A percentile compares a stretch with the other conserved stretches of the same genome.
Conservation (phyloP, 2,797 vertebrate species). For the Chelidonichthys spinosus region DNA sequence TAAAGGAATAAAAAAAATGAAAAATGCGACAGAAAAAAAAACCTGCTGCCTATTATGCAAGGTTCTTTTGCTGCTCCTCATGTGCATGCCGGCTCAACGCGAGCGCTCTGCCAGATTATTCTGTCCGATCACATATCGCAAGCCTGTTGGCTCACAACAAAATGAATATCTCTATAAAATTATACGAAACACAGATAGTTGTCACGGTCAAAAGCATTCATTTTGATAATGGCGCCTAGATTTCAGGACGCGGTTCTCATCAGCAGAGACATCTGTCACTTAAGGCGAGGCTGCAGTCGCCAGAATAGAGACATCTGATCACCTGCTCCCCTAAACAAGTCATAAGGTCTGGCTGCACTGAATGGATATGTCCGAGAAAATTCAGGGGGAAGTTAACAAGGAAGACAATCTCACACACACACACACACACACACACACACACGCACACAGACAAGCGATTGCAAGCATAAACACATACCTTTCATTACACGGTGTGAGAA, state of each 20-base stretch:
- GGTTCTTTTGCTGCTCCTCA: slow-evolving; percentile 17
- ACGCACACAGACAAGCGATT: too few relatives aligned
- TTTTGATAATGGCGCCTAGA: slow-evolving; percentile 21
- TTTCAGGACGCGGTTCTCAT: slow-evolving; percentile 16
- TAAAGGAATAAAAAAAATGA: slow-evolving; percentile 40
- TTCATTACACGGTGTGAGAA: slow-evolving; percentile 63
- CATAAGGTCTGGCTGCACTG: slow-evolving; percentile 46
- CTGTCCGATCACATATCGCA: slow-evolving; percentile 12
- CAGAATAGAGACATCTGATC: slow-evolving; percentile 28
- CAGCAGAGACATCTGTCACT: slow-evolving; percentile 39
- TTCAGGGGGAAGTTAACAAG: slow-evolving; percentile 55
- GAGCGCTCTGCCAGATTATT: slow-evolving; percentile 5
- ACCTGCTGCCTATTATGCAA: slow-evolving; percentile 20
- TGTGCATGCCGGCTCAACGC: slow-evolving; percentile 5
- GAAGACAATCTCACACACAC: slow-evolving; percentile 44
- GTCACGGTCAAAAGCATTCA: slow-evolving; percentile 23
- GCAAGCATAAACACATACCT: slow-evolving; percentile 37
- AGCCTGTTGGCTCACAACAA: neutral
- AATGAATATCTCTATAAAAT: slow-evolving; percentile 18
- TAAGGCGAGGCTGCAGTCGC: slow-evolving; percentile 31
- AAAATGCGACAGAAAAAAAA: slow-evolving; percentile 31
- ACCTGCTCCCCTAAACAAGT: slow-evolving; percentile 52
- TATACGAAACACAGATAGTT: slow-evolving; percentile 22
- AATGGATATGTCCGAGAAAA: slow-evolving; percentile 49
- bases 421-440: slow-evolving; percentile 2